phyloP scores from a whole-genome alignment of 2,113 vertebrate species.

The Mesitornis unicolor region DNA sequence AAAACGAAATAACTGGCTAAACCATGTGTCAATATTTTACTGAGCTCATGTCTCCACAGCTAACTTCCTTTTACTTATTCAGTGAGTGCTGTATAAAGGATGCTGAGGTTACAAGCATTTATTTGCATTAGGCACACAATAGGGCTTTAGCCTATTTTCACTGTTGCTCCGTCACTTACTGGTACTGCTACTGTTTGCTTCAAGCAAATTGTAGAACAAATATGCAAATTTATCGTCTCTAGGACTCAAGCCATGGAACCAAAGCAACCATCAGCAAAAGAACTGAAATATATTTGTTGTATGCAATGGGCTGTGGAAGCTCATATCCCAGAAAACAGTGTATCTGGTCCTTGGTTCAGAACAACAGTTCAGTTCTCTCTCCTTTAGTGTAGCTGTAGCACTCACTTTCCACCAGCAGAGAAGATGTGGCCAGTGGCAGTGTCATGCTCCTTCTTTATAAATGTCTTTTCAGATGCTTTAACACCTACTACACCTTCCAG shows the following conservation, averaged over 20 bases:
- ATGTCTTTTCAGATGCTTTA: not conserved
- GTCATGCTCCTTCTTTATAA: not conserved
- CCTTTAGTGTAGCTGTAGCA: not conserved
- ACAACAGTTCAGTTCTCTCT: not conserved
- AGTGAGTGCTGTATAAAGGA: not conserved
- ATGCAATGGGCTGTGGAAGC: not conserved
- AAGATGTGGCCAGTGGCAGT: not conserved
- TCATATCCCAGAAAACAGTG: not conserved
- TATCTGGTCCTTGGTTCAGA: not conserved
- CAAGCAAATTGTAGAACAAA: not conserved
- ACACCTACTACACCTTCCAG: not conserved
- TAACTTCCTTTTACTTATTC: not conserved
- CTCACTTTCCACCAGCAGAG: not conserved
- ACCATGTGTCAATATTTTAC: not conserved
- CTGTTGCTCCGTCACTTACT: not conserved
- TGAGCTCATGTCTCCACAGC: not conserved
- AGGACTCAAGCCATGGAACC: not conserved
- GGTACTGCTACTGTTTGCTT: not conserved
- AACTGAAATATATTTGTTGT: not conserved
- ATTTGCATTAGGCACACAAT: not conserved
- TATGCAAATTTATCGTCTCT: not conserved
- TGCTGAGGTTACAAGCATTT: not conserved
- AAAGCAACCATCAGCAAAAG: not conserved
- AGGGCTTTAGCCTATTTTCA: not conserved
- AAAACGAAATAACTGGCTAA: not conserved